A percentile compares a stretch with the other conserved stretches of the same genome.
phyloP scores from a whole-genome alignment of 2,888 invertebrate genomes.

The Drosophila prostipennis region DNA sequence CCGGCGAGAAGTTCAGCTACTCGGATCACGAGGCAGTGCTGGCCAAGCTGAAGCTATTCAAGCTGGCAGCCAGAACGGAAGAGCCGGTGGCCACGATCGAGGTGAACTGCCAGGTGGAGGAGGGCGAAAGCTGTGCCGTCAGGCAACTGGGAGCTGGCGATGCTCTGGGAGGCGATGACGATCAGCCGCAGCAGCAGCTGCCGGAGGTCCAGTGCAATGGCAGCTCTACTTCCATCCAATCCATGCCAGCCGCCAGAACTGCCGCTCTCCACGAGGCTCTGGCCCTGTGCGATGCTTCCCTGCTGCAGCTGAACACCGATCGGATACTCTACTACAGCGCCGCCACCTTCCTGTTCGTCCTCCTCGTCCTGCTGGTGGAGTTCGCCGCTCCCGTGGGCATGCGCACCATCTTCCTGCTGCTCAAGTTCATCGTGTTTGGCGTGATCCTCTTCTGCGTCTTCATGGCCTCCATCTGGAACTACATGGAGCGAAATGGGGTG shows the following conservation, averaged over 20 bases:
- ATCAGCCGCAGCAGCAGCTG: neutral
- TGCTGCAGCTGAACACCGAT: constrained; percentile 81
- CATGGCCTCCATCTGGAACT: constrained; percentile 93
- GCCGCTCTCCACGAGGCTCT: constrained; percentile 81
- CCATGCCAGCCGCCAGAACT: constrained; percentile 61
- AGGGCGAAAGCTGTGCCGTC: constrained; percentile 3
- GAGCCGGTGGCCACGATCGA: constrained; percentile 26
- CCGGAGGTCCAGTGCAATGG: constrained; percentile 13
- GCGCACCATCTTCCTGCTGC: constrained; percentile 85
- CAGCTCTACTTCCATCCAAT: constrained; percentile 12
- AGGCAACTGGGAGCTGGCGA: constrained; percentile 21
- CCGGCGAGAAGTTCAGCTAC: constrained; percentile 90
- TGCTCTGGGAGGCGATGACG: constrained; percentile 1
- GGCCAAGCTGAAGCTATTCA: constrained; percentile 84
- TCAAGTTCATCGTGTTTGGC: constrained; percentile 87
- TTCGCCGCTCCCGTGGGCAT: constrained; percentile 80
- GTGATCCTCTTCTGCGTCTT: constrained; percentile 89
- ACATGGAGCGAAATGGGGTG: constrained; percentile 91
- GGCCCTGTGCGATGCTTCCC: constrained; percentile 79
- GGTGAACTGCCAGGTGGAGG: constrained; percentile 36
- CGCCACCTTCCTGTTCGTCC: constrained; percentile 74
- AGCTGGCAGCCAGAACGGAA: neutral
- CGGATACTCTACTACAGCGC: constrained; percentile 81
- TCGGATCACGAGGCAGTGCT: constrained; percentile 96
- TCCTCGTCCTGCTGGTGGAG: constrained; percentile 80